phyloP scores from a whole-genome alignment of 2,888 invertebrate species.

The Kuschelorhynchus macadamiae region DNA sequence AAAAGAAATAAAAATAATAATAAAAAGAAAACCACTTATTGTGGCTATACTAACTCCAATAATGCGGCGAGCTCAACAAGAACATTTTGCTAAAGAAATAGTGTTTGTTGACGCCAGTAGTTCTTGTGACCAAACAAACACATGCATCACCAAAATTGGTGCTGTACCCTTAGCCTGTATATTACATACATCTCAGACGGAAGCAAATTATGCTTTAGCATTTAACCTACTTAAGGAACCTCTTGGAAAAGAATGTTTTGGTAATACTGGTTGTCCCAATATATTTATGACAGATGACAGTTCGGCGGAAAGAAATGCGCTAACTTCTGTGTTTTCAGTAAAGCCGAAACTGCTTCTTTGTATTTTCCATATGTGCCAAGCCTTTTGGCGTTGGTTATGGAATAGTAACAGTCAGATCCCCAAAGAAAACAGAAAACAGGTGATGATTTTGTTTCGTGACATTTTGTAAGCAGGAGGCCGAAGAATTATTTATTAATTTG shows the following conservation, averaged over 20 bases:
- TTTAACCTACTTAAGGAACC: slow-evolving; percentile 7
- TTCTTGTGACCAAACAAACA: slow-evolving; percentile 35
- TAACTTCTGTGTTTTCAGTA: slow-evolving; percentile 28
- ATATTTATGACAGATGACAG: slow-evolving; percentile 21
- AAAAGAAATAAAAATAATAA: no score
- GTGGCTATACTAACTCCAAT: slow-evolving; percentile 8
- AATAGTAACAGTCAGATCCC: slow-evolving; percentile 1
- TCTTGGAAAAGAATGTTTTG: slow-evolving; percentile 23
- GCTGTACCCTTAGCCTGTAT: slow-evolving; percentile 15
- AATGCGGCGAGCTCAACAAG: not conserved
- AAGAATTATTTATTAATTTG: slow-evolving; percentile 11
- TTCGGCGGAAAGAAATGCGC: slow-evolving; percentile 17
- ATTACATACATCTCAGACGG: slow-evolving; percentile 5
- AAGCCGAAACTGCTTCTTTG: slow-evolving; percentile 10
- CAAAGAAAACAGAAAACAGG: no score
- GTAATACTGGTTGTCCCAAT: slow-evolving; percentile 3
- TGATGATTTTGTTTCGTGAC: no score
- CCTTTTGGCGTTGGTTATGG: slow-evolving; percentile 23
- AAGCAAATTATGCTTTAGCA: not conserved
- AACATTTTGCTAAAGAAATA: slow-evolving; percentile 23
- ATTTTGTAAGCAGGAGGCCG: no score
- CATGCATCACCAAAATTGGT: slow-evolving; percentile 5
- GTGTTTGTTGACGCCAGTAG: slow-evolving; percentile 43
- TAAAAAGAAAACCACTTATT: slow-evolving; percentile 4
- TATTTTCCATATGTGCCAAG: slow-evolving; percentile 16